Conservation (phyloP, 2,113 vertebrate species). For the Eudyptes chrysolophus region DNA sequence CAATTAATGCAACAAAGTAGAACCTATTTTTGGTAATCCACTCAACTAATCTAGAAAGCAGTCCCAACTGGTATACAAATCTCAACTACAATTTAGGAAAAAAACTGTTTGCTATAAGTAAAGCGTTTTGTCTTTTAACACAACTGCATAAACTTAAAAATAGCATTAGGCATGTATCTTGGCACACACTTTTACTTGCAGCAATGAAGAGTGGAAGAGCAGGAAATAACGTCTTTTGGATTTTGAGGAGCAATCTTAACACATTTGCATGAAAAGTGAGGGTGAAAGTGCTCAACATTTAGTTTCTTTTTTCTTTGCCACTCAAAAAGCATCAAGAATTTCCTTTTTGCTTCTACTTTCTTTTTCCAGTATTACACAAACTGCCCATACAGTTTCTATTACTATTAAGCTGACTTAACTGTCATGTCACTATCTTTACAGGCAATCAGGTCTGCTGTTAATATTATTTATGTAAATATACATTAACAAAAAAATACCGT, state of each 20-base stretch:
- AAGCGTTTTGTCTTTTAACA: not conserved
- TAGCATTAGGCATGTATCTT: not conserved
- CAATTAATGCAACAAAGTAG: not conserved
- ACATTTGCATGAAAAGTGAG: not conserved
- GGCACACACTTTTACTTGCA: not conserved
- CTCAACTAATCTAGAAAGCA: not conserved
- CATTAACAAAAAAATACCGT: not conserved
- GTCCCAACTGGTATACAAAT: not conserved
- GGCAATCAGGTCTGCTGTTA: not conserved
- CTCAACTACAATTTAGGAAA: not conserved
- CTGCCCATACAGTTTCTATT: not conserved
- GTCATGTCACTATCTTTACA: not conserved
- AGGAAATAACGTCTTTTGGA: not conserved
- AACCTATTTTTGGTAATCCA: not conserved
- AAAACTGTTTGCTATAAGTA: not conserved
- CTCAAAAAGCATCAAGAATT: not conserved
- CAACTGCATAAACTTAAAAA: not conserved
- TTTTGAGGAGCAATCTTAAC: not conserved
- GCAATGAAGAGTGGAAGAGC: not conserved
- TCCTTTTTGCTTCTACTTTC: not conserved
- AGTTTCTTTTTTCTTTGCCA: not conserved
- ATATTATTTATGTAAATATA: not conserved
- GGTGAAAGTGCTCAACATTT: not conserved
- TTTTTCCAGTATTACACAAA: not conserved
- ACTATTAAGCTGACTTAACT: not conserved